Evolutionary conservation across 2,113 vertebrate species (phyloP).

Genomic region (Onychostruthus taczanowskii): DNA sequence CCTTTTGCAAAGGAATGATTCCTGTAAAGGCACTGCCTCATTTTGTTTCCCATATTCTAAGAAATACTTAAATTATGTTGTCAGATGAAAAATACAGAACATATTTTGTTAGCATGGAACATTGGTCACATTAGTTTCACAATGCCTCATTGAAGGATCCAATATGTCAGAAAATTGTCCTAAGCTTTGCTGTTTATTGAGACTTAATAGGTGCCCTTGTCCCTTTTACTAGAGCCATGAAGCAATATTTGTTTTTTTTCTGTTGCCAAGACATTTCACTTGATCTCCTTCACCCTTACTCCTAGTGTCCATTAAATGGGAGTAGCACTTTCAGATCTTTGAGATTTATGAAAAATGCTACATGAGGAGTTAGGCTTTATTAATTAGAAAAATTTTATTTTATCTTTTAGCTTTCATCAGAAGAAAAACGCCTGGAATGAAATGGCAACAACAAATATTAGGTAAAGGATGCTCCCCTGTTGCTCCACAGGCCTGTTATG

Average conservation of each 20-base stretch:
- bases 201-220: background rate
- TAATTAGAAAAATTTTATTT: constrained; percentile 12
- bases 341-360: background rate
- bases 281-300: background rate
- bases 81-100: background rate
- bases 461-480: background rate
- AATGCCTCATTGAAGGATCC: background rate
- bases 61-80: constrained; percentile 9
- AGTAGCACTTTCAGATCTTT: background rate
- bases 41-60: background rate
- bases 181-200: background rate
- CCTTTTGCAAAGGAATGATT: background rate
- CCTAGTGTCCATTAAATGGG: background rate
- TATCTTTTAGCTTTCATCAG: background rate
- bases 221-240: background rate
- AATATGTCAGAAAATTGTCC: constrained; percentile 32
- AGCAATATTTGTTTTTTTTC: background rate
- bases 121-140: background rate
- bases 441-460: background rate
- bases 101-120: background rate
- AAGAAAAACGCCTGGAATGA: background rate
- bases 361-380: background rate
- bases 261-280: background rate
- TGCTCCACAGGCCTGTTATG: background rate
- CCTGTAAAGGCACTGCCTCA: background rate